phyloP scores from a whole-genome alignment of 2,797 vertebrate species.

The Artibeus lituratus region DNA sequence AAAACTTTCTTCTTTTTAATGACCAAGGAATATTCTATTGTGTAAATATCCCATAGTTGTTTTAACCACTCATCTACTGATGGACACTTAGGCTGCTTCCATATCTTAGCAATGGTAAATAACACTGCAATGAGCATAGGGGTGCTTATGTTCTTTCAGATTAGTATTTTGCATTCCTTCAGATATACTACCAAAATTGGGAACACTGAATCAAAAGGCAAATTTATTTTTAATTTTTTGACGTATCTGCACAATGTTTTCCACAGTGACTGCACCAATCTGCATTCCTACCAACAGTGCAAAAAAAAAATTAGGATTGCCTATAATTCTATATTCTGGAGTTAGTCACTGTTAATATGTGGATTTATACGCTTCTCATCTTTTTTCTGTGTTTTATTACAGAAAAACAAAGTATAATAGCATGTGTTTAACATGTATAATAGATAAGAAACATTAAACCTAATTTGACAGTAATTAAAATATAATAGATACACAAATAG shows the following conservation, averaged over 20 bases:
- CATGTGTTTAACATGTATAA: background rate
- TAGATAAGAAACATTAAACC: background rate
- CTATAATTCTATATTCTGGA: background rate
- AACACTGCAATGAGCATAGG: background rate
- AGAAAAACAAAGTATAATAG: background rate
- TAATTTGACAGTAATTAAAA: slow-evolving; percentile 2
- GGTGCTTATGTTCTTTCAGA: background rate
- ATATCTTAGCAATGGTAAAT: background rate
- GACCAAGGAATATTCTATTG: background rate
- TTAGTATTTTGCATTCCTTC: background rate
- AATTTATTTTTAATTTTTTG: background rate
- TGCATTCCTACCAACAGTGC: background rate
- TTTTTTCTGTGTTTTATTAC: background rate
- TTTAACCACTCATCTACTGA: background rate
- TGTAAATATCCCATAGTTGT: background rate
- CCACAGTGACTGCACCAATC: background rate
- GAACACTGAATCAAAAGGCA: background rate
- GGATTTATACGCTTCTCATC: background rate
- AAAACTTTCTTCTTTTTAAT: background rate
- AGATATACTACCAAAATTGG: background rate
- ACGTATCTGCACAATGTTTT: background rate
- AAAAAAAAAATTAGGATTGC: background rate
- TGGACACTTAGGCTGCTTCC: background rate
- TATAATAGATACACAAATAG: background rate
- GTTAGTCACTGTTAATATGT: background rate